phyloP scores from a whole-genome alignment of 2,113 vertebrate genomes.

The Atlantisia rogersi region DNA sequence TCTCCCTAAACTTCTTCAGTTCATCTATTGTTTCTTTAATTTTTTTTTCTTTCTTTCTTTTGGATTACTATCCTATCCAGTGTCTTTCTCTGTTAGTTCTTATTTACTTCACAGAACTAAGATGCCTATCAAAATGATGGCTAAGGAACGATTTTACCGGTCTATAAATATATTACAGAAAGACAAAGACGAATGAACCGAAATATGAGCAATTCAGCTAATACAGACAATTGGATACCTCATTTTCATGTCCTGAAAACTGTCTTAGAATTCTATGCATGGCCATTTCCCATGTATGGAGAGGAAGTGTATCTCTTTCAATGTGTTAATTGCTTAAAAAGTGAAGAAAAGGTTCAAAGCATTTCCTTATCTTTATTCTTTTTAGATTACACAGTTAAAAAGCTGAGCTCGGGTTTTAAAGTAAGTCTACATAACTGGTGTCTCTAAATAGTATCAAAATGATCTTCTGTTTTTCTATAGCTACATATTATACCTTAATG shows the following conservation, averaged over 20 bases:
- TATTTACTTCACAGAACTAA: neutral
- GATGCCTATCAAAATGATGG: neutral
- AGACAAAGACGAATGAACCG: neutral
- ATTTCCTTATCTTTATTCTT: neutral
- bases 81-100: neutral
- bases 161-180: neutral
- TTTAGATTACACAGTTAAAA: neutral
- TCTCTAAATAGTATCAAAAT: neutral
- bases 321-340: neutral
- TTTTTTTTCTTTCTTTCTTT: neutral
- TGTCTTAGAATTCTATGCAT: neutral
- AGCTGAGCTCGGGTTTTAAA: neutral
- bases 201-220: neutral
- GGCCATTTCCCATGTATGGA: neutral
- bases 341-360: neutral
- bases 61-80: neutral
- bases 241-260: neutral
- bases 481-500: neutral
- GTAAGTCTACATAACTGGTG: neutral
- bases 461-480: neutral
- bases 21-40: neutral
- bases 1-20: neutral
- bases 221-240: neutral
- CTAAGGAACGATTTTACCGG: neutral
- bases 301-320: neutral